These are phyloP conservation scores for Danio tinwini DNA, from an alignment of 2,797 vertebrate species.

Conservation along the genomic window DNA sequence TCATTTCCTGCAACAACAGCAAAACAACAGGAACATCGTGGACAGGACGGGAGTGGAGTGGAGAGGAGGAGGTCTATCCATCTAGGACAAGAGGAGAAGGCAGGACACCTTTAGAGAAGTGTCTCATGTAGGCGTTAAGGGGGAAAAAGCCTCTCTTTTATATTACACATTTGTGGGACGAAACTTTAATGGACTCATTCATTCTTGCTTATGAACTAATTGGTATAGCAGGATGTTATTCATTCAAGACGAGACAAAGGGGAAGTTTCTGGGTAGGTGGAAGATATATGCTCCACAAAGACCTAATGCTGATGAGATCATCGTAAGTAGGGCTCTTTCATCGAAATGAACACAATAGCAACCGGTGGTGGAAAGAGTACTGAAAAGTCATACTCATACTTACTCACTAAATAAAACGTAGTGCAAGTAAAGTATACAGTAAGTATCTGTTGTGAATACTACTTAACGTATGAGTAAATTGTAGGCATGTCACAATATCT, in stretches of 20 bases:
- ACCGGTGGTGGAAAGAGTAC: background rate
- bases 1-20: conserved; percentile 35
- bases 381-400: too few species aligned
- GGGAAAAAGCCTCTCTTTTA: conserved; percentile 42
- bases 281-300: conserved; percentile 37
- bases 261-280: conserved; percentile 32
- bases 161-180: conserved; percentile 37
- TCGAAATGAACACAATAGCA: conserved; percentile 43
- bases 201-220: conserved; percentile 37
- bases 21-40: conserved; percentile 3
- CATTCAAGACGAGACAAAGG: conserved; percentile 43
- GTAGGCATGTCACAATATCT: too few species aligned
- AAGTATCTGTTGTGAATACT: too few species aligned
- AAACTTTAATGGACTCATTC: conserved; percentile 55
- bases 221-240: conserved; percentile 24
- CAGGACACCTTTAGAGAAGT: conserved; percentile 19
- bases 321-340: conserved; percentile 4
- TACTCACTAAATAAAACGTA: too few species aligned
- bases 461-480: too few species aligned
- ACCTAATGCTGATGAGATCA: conserved; percentile 27
- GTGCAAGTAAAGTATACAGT: too few species aligned
- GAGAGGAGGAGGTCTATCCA: background rate
- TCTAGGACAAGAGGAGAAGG: conserved; percentile 4
- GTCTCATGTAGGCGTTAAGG: conserved; percentile 37
- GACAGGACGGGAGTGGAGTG: background rate